Evolutionary conservation across 2,113 vertebrate species (phyloP).

Genomic region (Antechinus stuartii): DNA sequence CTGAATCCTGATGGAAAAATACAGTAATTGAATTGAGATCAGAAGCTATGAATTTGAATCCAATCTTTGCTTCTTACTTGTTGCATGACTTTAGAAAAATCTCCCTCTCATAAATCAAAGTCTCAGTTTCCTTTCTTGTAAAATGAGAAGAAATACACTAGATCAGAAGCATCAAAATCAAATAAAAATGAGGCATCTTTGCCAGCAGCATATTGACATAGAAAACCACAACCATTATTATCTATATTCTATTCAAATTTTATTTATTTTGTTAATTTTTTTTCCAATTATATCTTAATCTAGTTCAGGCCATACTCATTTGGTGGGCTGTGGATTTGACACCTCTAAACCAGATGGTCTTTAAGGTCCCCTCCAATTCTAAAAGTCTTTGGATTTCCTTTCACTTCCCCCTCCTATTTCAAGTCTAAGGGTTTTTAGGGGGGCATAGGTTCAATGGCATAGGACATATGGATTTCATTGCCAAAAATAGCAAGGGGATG

Average conservation of each 20-base stretch:
- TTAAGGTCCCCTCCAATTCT: neutral
- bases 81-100: neutral
- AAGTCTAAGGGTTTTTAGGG: slow-evolving; percentile 13
- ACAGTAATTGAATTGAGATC: neutral
- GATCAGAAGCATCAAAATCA: neutral
- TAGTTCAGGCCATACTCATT: neutral
- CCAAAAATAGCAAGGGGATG: slow-evolving; percentile 1
- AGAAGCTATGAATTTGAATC: neutral
- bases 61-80: neutral
- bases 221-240: neutral
- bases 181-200: neutral
- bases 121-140: neutral
- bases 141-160: neutral
- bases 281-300: neutral
- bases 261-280: neutral
- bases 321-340: neutral
- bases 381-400: neutral
- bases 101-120: accelerated
- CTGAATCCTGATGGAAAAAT: neutral
- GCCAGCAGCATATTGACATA: neutral
- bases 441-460: accelerated
- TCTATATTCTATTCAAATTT: neutral
- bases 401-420: neutral
- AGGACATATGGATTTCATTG: slow-evolving; percentile 78
- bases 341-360: neutral